phyloP scores from a whole-genome alignment of 2,113 vertebrate species.

The Microcebus lehilahytsara region DNA sequence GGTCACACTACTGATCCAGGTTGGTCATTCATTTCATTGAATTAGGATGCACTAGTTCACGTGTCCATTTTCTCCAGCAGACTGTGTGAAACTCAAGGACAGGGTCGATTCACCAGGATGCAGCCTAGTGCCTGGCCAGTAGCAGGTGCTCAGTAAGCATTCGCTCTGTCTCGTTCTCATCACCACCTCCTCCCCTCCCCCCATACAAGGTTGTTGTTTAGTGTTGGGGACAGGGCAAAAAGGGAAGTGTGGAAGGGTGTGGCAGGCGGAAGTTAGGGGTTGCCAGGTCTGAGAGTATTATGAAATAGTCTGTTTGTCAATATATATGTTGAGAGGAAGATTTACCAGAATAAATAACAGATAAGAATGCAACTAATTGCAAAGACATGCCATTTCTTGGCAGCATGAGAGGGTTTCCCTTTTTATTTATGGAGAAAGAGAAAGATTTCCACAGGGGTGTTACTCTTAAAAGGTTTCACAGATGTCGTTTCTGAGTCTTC shows the following conservation, averaged over 20 bases:
- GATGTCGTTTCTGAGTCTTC: neutral
- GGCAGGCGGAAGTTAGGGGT: slow-evolving; percentile 1
- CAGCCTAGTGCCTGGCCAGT: accelerated
- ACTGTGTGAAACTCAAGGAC: neutral
- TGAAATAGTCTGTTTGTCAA: neutral
- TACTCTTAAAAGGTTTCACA: neutral
- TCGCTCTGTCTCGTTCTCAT: neutral
- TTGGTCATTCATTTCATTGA: neutral
- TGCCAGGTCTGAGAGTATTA: neutral
- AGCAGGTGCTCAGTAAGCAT: neutral
- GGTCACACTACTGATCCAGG: neutral
- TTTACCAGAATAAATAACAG: neutral
- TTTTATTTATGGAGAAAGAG: neutral
- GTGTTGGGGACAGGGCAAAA: neutral
- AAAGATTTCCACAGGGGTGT: neutral
- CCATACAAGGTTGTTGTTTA: neutral
- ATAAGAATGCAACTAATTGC: neutral
- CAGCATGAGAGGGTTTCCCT: neutral
- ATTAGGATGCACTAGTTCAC: neutral
- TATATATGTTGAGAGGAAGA: neutral
- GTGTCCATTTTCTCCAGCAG: neutral
- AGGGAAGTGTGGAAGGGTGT: slow-evolving; percentile 24
- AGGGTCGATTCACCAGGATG: neutral
- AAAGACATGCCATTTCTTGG: neutral
- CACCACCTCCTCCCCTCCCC: neutral